Base-by-base conservation (phyloP, 2,888 invertebrate species). In the Drosophila monieri region DNA sequence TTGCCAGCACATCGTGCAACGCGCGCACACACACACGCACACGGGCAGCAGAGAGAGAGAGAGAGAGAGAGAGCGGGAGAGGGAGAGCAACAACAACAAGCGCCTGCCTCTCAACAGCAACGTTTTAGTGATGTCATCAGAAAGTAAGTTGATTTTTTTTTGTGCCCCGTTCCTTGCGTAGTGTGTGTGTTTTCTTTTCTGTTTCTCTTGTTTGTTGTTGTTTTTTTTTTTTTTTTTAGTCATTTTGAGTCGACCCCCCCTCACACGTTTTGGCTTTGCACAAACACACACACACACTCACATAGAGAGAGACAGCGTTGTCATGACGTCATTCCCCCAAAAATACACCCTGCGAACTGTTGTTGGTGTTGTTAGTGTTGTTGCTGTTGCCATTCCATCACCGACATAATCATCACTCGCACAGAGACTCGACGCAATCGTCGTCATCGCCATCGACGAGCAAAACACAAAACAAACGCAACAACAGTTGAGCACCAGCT, bases 261-360 rank as follows among this genome's bases (percentile, higher is more conserved):
- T 14, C 14, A 14, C 37, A 14, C n/a, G 32, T 53, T 73, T 79
- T 79, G 83, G 62, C 56, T 71, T 53, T 68, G 18, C 41, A 43
- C 21, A 43, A 21, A 43, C 21, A 43, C 14, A 39, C 39, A 6
- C 39, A 8, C 39, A 39, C 18, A 44, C 74, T 53, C 71, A 61
- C 30, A 68, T 5, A 59, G 30, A 61, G 39, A 68, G 12, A 59
- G 30, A 71, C 70, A 77, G 73, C 78, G 73, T 73, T 71, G 77
- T 77, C 78, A 89, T 89, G 89, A 89, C 89, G 89, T 89, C 89
- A 89, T 88, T 84, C 76, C 74, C 72, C 81, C 81, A 77, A 88
- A 89, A 88, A 88, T 74, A 78, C 81, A 85, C 81, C 67, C 69
- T 62, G 59, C 61, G 72, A 73, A 23, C 55, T 27, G 55, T 39